Percentiles rank a stretch among this genome's conserved stretches.
Conservation (phyloP, 92 coral and sea anemone genomes). For the Scolanthus callimorphus region DNA sequence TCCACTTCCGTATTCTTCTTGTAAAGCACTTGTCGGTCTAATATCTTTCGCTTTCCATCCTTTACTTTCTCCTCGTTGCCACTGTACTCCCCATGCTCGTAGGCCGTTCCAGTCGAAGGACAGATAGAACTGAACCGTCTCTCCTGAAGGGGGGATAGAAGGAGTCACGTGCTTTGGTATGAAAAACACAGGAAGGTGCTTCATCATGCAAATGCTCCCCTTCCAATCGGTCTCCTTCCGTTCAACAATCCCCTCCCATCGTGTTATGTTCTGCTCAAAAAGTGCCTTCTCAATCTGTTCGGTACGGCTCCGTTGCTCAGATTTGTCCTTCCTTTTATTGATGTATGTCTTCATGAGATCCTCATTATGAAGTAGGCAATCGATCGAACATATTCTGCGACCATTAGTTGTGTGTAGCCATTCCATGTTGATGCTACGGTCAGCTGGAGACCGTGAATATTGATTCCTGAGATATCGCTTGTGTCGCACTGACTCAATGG, state of each 20-base stretch:
- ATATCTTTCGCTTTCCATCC: slow-evolving; percentile 27
- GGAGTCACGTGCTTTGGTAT: slow-evolving; percentile 51
- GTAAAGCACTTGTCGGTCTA: not conserved
- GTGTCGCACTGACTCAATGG: slow-evolving; percentile 22
- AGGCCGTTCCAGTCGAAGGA: slow-evolving; percentile 51
- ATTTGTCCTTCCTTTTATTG: too few species aligned
- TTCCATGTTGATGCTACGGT: slow-evolving; percentile 24
- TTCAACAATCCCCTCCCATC: slow-evolving; percentile 47
- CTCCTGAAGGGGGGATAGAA: slow-evolving; percentile 53
- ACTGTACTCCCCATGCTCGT: slow-evolving; percentile 43
- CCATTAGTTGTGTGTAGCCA: slow-evolving; percentile 39
- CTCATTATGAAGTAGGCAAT: slow-evolving; percentile 61
- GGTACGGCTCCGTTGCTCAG: slow-evolving; percentile 31
- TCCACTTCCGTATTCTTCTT: slow-evolving; percentile 1
- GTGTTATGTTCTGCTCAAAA: slow-evolving; percentile 16
- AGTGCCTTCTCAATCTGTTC: slow-evolving; percentile 51
- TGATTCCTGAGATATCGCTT: slow-evolving; percentile 21
- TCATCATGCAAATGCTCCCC: slow-evolving; percentile 20
- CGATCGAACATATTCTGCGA: slow-evolving; percentile 34
- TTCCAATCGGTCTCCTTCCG: slow-evolving; percentile 46
- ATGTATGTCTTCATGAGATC: slow-evolving; percentile 55
- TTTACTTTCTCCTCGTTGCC: slow-evolving; percentile 17
- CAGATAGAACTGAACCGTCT: slow-evolving; percentile 36
- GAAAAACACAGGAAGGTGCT: slow-evolving; percentile 14
- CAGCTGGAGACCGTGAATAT: slow-evolving; percentile 15